Conservation (phyloP, 2,888 invertebrate genomes). For the Drosophila prolongata region DNA sequence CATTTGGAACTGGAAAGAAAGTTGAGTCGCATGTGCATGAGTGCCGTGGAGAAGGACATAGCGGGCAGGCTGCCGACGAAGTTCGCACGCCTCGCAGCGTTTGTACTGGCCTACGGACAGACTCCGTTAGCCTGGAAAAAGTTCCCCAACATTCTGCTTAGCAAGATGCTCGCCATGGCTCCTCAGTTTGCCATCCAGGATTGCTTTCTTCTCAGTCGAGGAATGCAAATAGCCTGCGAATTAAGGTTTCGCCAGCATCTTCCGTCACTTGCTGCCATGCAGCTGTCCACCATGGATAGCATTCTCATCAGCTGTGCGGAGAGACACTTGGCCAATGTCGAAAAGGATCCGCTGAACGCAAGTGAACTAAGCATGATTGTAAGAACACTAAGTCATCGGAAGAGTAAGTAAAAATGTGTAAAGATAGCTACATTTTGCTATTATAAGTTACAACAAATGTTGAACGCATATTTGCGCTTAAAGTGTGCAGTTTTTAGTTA, state of each 20-base stretch:
- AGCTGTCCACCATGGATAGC: conserved; percentile 77
- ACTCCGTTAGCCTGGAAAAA: conserved; percentile 76
- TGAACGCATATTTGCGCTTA: too few species aligned
- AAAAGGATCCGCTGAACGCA: conserved; percentile 59
- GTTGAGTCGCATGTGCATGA: conserved; percentile 83
- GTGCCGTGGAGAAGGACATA: conserved; percentile 80
- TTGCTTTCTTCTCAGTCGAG: conserved; percentile 84
- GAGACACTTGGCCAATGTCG: conserved; percentile 71
- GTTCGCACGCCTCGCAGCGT: conserved; percentile 84
- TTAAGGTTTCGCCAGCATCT: conserved; percentile 78
- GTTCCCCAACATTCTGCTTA: conserved; percentile 82
- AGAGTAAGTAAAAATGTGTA: conserved; percentile 62
- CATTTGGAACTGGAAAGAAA: conserved; percentile 85
- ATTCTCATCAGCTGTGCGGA: conserved; percentile 81
- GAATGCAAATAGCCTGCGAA: conserved; percentile 83
- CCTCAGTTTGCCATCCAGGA: conserved; percentile 83
- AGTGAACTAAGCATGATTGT: conserved; percentile 81
- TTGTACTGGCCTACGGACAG: conserved; percentile 85
- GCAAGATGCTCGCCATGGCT: conserved; percentile 83
- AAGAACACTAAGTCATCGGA: conserved; percentile 79
- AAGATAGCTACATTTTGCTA: too few species aligned
- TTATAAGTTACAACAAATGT: too few species aligned
- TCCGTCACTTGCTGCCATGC: conserved; percentile 67
- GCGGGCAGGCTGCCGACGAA: conserved; percentile 83
- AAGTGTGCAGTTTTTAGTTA: too few species aligned